These are phyloP conservation scores for Sphyrna mokarran DNA, from an alignment of 2,113 vertebrate species.

Conservation along the genomic window DNA sequence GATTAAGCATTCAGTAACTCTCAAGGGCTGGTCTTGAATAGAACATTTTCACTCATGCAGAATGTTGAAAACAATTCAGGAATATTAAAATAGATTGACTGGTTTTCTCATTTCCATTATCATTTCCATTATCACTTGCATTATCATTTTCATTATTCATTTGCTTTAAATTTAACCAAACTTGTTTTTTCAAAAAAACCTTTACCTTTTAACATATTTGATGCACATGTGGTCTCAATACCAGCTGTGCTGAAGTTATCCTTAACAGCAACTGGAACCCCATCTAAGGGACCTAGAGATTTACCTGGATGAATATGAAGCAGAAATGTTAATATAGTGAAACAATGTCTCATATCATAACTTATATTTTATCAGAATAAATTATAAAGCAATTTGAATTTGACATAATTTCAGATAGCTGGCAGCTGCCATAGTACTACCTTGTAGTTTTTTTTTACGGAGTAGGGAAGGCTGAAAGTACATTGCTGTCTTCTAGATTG, in stretches of 20 bases:
- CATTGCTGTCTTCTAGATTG: neutral
- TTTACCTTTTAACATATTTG: constrained; percentile 86
- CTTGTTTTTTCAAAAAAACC: neutral
- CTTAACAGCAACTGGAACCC: constrained; percentile 87
- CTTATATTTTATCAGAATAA: neutral
- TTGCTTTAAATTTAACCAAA: neutral
- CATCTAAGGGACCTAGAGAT: constrained; percentile 74
- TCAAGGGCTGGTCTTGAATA: neutral
- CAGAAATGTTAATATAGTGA: neutral
- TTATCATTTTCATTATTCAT: neutral
- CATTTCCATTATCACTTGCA: neutral
- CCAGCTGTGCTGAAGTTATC: constrained; percentile 88
- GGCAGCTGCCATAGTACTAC: neutral
- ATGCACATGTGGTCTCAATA: constrained; percentile 87
- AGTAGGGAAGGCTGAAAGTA: neutral
- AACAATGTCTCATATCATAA: neutral
- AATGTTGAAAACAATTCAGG: neutral
- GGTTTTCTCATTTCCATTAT: neutral
- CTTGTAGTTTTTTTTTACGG: neutral
- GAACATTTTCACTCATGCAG: neutral
- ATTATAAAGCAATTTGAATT: neutral
- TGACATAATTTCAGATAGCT: neutral
- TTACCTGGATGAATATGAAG: constrained; percentile 56
- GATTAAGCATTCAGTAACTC: neutral
- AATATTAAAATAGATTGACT: neutral